Base-by-base conservation (phyloP, 1,140 invertebrate genomes). In the Brachionus koreanus region DNA sequence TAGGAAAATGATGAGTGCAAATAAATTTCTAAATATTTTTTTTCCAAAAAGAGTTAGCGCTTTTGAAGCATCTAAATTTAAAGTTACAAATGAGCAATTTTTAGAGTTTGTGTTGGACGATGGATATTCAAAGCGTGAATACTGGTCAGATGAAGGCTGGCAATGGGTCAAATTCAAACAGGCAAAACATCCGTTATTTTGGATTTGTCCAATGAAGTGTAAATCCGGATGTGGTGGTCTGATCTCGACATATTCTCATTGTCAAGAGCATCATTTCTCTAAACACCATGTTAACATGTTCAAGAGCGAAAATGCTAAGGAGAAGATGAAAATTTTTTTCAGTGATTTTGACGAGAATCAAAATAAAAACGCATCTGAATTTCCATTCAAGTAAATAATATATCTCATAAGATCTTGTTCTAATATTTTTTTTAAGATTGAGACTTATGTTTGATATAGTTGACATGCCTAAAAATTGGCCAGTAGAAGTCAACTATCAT, bases 401-500 rank as follows among this genome's bases (percentile, higher is more conserved):
- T n/a, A 65, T 65, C 29, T 65, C 33, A 65, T 33, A 65, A 65
- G 12, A 65, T 65, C 29, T n/a, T 37, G 33, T 33, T 29, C 13
- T 33, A n/a, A 5, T n/a, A 35, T 33, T 65, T 83, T 42, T 69
- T 19, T 84, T 57, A 63, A 88, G 86, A 82, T 86, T 87, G 46
- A 84, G 88, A n/a, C 85, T 85, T 5, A 87, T 88, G 85, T 88
- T 87, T 86, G 86, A 88, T 83, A 84, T 85, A 10, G 72, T 89
- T n/a, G 85, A 85, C 5, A 84, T 89, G 85, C 87, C 87, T 1
- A 74, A 84, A 83, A 84, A 87, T 74, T 88, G 87, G 87, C 88
- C 88, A 13, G 88, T 86, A 0, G 86, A 87, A 49, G 86, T 87
- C 2, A 88, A 87, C 79, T 88, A 88, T 82, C 87, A 87, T 76